phyloP scores from a whole-genome alignment of 2,113 vertebrate genomes.

The Xenopus laevis region DNA sequence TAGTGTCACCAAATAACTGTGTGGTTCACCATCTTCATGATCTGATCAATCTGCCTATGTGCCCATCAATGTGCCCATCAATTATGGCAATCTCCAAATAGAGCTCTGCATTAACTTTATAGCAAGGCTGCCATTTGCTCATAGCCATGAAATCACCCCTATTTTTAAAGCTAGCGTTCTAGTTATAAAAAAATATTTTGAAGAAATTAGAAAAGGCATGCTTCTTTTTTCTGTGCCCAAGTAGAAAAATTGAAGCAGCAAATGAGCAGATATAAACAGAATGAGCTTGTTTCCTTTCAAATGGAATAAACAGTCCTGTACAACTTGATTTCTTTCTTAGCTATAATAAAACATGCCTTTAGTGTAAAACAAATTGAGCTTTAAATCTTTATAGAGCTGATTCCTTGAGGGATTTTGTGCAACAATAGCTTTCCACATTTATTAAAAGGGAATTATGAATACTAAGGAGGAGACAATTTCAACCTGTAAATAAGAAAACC shows the following conservation, averaged over 20 bases:
- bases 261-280: background rate
- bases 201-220: too few relatives aligned
- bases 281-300: background rate
- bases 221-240: too few relatives aligned
- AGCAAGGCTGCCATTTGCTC: too few relatives aligned
- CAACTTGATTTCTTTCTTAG: background rate
- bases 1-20: too few relatives aligned
- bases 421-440: slow-evolving; percentile 57
- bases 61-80: too few relatives aligned
- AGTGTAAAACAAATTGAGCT: slow-evolving; percentile 49
- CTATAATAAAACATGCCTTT: slow-evolving; percentile 33
- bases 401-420: slow-evolving; percentile 44
- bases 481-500: slow-evolving; percentile 61
- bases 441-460: slow-evolving; percentile 62
- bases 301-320: slow-evolving; percentile 2
- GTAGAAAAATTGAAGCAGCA: background rate
- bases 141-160: too few relatives aligned
- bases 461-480: slow-evolving; percentile 62
- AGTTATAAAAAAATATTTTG: too few relatives aligned
- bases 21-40: too few relatives aligned
- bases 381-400: slow-evolving; percentile 46
- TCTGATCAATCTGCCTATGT: too few relatives aligned
- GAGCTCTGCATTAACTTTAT: too few relatives aligned
- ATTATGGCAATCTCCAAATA: too few relatives aligned
- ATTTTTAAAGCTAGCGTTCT: too few relatives aligned